phyloP scores from a whole-genome alignment of 2,888 invertebrate genomes.

The Fissipunctia ypsillon region DNA sequence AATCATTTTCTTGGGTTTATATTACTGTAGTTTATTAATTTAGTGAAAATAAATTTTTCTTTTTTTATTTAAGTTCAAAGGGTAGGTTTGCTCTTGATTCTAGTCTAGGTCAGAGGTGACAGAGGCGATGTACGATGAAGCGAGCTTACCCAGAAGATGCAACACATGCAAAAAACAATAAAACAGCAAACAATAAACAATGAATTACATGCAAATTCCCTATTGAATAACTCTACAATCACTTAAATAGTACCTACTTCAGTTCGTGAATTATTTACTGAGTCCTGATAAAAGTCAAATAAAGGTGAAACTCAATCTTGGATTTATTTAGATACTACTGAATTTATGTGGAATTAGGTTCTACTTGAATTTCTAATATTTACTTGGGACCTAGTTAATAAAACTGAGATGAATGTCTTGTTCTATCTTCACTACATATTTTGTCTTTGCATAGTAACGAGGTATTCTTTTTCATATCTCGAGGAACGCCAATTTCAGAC shows the following conservation, averaged over 20 bases:
- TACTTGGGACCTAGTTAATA: conserved; percentile 7
- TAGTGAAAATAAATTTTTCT: too few relatives aligned
- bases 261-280: conserved; percentile 32
- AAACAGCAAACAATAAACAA: too few relatives aligned
- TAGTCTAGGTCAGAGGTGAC: too few relatives aligned
- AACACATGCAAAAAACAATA: too few relatives aligned
- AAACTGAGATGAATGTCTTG: background rate
- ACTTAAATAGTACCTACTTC: background rate
- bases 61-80: too few relatives aligned
- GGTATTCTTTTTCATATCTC: background rate
- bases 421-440: background rate
- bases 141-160: too few relatives aligned
- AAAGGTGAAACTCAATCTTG: conserved; percentile 9
- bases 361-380: conserved; percentile 15
- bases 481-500: background rate
- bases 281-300: conserved; percentile 34
- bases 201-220: too few relatives aligned
- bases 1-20: too few relatives aligned
- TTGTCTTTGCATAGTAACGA: background rate
- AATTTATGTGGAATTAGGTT: conserved; percentile 8
- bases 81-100: too few relatives aligned
- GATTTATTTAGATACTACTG: conserved; percentile 10
- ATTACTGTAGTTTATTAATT: too few relatives aligned
- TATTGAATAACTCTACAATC: conserved; percentile 19
- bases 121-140: too few relatives aligned